These are phyloP conservation scores for Lepidocyrtinus sp. DNA, from an alignment of 2,888 invertebrate species.

Conservation along the genomic window DNA sequence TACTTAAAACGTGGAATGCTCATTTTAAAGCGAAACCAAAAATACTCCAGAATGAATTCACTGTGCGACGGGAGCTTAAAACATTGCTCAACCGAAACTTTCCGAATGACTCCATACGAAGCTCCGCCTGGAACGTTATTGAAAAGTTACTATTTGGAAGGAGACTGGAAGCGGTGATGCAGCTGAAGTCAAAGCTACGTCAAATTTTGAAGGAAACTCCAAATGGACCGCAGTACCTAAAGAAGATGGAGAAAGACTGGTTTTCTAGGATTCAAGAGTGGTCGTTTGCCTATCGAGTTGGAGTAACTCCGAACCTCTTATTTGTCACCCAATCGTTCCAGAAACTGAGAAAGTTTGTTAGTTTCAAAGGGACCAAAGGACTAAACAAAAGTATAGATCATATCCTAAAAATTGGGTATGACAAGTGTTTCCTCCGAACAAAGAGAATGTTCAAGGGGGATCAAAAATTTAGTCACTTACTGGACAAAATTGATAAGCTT, in stretches of 20 bases:
- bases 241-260: slow-evolving; percentile 62
- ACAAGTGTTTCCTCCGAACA: slow-evolving; percentile 66
- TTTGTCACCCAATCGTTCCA: slow-evolving; percentile 62
- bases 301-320: slow-evolving; percentile 50
- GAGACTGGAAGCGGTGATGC: slow-evolving; percentile 9
- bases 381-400: slow-evolving; percentile 61
- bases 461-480: slow-evolving; percentile 57
- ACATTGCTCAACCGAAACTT: slow-evolving; percentile 57
- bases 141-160: slow-evolving; percentile 34
- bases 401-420: slow-evolving; percentile 69
- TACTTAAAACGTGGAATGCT: slow-evolving; percentile 55
- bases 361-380: slow-evolving; percentile 67
- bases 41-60: slow-evolving; percentile 60
- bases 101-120: slow-evolving; percentile 41
- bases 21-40: slow-evolving; percentile 58
- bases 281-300: slow-evolving; percentile 58
- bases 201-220: slow-evolving; percentile 23
- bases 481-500: slow-evolving; percentile 53
- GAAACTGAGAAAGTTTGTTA: slow-evolving; percentile 66
- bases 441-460: slow-evolving; percentile 68
- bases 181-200: slow-evolving; percentile 25
- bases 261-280: slow-evolving; percentile 53
- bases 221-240: slow-evolving; percentile 43
- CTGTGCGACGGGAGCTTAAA: slow-evolving; percentile 58
- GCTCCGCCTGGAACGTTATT: slow-evolving; percentile 28